These are phyloP conservation scores for Gallirallus australis DNA, from an alignment of 2,797 vertebrate genomes.

Conservation along the genomic window DNA sequence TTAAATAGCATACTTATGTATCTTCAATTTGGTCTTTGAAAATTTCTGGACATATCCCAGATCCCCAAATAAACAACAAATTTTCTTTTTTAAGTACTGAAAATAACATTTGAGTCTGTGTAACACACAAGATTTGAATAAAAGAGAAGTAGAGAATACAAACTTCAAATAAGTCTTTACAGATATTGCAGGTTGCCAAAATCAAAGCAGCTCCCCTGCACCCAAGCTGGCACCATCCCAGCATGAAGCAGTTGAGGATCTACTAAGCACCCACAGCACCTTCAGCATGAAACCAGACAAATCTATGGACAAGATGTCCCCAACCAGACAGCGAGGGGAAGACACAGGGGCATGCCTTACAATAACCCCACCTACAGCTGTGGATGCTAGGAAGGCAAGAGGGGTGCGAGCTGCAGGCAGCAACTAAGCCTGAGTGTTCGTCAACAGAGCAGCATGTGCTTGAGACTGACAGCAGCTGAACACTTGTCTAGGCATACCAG, in stretches of 20 bases:
- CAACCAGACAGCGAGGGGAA: neutral
- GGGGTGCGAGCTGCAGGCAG: neutral
- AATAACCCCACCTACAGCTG: too few relatives aligned
- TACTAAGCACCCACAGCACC: neutral
- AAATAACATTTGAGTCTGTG: neutral
- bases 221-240: neutral
- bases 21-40: neutral
- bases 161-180: neutral
- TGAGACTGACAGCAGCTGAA: neutral
- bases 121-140: neutral
- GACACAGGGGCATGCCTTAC: neutral
- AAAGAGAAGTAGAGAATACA: neutral
- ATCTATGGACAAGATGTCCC: neutral
- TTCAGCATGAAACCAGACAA: neutral
- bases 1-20: neutral
- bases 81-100: neutral
- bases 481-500: neutral
- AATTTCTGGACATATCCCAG: neutral
- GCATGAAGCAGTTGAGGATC: neutral
- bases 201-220: neutral
- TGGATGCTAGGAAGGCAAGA: neutral
- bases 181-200: neutral
- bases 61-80: neutral
- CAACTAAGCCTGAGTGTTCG: neutral
- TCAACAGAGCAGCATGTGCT: neutral